A percentile compares a stretch with the other conserved stretches of the same genome.
These are phyloP conservation scores for Odontomachus brunneus DNA, from an alignment of 1,140 invertebrate genomes.

Conservation along the genomic window DNA sequence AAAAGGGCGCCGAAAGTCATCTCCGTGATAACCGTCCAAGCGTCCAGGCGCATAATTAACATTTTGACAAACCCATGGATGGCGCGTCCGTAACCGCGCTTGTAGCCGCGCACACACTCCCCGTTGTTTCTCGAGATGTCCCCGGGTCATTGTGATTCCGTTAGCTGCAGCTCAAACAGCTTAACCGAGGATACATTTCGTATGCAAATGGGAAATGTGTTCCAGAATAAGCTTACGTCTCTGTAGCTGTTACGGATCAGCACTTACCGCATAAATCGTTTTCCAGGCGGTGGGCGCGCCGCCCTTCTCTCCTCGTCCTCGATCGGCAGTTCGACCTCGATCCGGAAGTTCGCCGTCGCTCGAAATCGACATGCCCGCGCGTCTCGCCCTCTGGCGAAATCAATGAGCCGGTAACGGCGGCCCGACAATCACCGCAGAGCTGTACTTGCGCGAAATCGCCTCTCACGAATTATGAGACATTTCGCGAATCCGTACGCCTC, in stretches of 20 bases:
- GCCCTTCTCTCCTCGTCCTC: conserved; percentile 8
- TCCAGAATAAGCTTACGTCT: conserved; percentile 73
- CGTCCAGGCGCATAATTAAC: conserved; percentile 46
- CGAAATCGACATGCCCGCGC: conserved; percentile 17
- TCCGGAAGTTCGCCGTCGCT: conserved; percentile 18
- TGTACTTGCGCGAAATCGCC: background rate
- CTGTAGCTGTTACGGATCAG: conserved; percentile 74
- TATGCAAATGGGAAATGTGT: conserved; percentile 76
- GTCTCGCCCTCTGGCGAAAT: conserved; percentile 10
- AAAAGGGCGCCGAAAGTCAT: conserved; percentile 38
- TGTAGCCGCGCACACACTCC: conserved; percentile 24
- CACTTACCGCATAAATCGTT: conserved; percentile 72
- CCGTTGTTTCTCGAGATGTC: conserved; percentile 70
- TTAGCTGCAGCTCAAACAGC: conserved; percentile 71
- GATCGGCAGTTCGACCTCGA: conserved; percentile 67
- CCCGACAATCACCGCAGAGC: background rate
- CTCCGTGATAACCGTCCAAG: conserved; percentile 16
- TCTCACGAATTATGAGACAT: conserved; percentile 27
- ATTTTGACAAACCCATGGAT: conserved; percentile 47
- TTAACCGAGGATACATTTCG: conserved; percentile 73
- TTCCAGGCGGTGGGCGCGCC: conserved; percentile 15
- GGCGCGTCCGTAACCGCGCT: conserved; percentile 25
- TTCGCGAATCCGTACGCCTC: background rate
- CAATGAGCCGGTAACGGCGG: background rate
- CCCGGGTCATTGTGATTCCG: conserved; percentile 71